Conservation (phyloP, 2,797 vertebrate species). For the Aselliscus stoliczkanus region DNA sequence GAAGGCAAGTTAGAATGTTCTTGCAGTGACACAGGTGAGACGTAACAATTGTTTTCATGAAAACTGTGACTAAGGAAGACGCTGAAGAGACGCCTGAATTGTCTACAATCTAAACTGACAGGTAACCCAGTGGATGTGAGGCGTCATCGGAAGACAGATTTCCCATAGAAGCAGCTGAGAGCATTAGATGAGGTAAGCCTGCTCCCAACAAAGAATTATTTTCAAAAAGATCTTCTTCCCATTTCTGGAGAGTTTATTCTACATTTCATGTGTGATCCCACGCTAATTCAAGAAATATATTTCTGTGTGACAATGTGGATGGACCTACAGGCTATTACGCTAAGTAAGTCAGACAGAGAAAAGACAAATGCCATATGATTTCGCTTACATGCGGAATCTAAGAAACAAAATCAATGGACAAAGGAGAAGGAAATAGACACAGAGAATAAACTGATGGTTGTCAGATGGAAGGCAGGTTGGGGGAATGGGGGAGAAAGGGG, state of each 20-base stretch:
- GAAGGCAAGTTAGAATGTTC: not conserved
- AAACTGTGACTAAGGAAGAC: not conserved
- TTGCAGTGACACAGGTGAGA: no score
- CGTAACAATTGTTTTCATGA: not conserved
- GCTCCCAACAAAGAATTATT: not conserved
- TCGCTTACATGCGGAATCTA: no score
- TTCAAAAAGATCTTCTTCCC: not conserved
- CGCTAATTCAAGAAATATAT: not conserved
- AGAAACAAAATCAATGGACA: no score
- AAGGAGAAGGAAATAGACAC: no score
- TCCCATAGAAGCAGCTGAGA: not conserved
- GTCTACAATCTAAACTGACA: not conserved
- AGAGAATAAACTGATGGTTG: no score
- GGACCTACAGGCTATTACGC: no score
- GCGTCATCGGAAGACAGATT: not conserved
- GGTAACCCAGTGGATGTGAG: not conserved
- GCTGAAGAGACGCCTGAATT: not conserved
- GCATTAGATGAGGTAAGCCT: not conserved
- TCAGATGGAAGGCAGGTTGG: no score
- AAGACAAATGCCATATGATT: no score
- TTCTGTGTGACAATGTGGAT: not conserved
- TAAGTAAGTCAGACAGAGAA: no score
- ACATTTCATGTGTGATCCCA: not conserved
- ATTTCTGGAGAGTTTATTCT: not conserved
- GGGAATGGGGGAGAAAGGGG: no score